A percentile compares a stretch with the other conserved stretches of the same genome.
phyloP scores from a whole-genome alignment of 2,888 invertebrate genomes.

The Acleris literana region DNA sequence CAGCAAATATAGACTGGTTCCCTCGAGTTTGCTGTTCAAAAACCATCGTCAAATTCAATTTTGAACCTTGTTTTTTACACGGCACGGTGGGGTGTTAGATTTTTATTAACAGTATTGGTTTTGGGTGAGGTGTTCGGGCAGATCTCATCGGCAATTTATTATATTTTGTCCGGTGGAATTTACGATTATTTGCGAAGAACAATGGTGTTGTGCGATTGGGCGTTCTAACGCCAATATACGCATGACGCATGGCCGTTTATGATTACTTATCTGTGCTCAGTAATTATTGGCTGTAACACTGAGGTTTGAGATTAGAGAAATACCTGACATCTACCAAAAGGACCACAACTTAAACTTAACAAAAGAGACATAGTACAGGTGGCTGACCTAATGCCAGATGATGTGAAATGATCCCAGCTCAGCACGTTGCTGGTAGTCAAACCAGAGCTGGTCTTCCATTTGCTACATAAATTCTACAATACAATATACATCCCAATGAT shows the following conservation, averaged over 20 bases:
- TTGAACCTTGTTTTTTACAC: conserved; percentile 45
- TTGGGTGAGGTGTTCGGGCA: conserved; percentile 70
- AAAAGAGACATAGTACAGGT: no score
- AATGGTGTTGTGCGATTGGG: conserved; percentile 75
- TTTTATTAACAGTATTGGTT: conserved; percentile 40
- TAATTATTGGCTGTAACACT: conserved; percentile 3
- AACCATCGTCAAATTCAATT: conserved; percentile 46
- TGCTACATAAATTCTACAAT: no score
- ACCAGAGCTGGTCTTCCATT: no score
- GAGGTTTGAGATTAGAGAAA: not conserved
- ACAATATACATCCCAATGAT: no score
- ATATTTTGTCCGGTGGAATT: conserved; percentile 83
- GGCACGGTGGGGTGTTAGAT: conserved; percentile 43
- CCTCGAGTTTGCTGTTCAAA: conserved; percentile 46
- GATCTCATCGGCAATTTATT: conserved; percentile 84
- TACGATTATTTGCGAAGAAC: conserved; percentile 80
- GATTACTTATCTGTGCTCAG: conserved; percentile 31
- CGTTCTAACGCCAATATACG: conserved; percentile 78
- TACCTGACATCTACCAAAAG: no score
- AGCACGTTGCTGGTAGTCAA: no score
- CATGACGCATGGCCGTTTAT: conserved; percentile 42
- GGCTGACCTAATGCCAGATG: no score
- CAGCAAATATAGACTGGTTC: conserved; percentile 79
- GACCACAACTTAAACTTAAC: no score
- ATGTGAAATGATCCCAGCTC: no score